Evolutionary conservation across 2,113 vertebrate genomes (phyloP).

Genomic region (human (Homo sapiens)): GRCh38 chr4:127763001-127763500

Average conservation of each 20-base stretch:
- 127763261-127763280: slow-evolving; percentile 9
- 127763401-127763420: not conserved
- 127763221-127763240: not conserved
- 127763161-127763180: not conserved
- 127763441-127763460: not conserved
- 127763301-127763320: not conserved
- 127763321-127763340: slow-evolving; percentile 8
- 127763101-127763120: not conserved
- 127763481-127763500: slow-evolving; percentile 23
- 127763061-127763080: too few species aligned
- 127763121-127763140: not conserved
- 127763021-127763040: not conserved
- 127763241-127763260: not conserved
- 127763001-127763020: not conserved
- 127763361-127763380: slow-evolving; percentile 1
- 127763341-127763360: not conserved
- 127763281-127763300: not conserved
- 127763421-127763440: not conserved
- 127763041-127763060: too few species aligned
- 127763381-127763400: slow-evolving; percentile 11
- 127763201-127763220: not conserved
- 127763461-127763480: not conserved
- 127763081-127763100: not conserved
- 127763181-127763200: not conserved
- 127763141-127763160: not conserved